A percentile compares a stretch with the other conserved stretches of the same genome.
These are phyloP conservation scores for Prostheceraeus crozeri DNA, from an alignment of 2,888 invertebrate species.

Conservation along the genomic window DNA sequence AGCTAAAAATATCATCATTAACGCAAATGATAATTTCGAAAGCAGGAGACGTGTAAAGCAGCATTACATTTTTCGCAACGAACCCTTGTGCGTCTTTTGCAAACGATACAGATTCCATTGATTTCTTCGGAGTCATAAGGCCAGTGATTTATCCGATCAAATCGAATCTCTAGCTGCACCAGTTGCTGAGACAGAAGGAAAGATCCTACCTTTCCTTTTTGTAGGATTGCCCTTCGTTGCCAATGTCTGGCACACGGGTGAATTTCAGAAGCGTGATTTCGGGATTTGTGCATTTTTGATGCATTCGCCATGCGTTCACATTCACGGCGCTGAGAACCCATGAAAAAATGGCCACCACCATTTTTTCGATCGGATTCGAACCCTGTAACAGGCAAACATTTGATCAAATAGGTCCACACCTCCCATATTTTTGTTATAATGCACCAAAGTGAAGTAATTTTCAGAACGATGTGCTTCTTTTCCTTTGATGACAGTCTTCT, in stretches of 20 bases:
- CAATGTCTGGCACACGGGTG: too few species aligned
- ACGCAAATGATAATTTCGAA: constrained; percentile 1
- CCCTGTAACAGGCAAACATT: constrained; percentile 8
- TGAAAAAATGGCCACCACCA: constrained; percentile 23
- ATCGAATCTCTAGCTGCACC: too few species aligned
- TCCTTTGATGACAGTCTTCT: constrained; percentile 13
- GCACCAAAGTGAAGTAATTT: constrained; percentile 13
- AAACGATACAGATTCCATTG: neutral
- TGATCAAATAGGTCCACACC: constrained; percentile 18
- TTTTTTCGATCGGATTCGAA: constrained; percentile 10
- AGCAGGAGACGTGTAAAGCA: constrained; percentile 17
- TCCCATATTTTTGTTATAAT: constrained; percentile 12
- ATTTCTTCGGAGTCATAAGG: constrained; percentile 4
- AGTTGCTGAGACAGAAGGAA: too few species aligned
- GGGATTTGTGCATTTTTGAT: too few species aligned
- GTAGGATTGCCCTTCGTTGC: too few species aligned
- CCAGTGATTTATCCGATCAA: constrained; percentile 20
- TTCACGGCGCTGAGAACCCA: constrained; percentile 2
- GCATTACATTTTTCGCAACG: constrained; percentile 21
- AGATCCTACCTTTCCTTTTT: too few species aligned
- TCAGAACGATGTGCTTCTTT: constrained; percentile 11
- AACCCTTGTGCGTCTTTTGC: constrained; percentile 14
- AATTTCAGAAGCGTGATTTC: too few species aligned
- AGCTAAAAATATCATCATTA: too few species aligned
- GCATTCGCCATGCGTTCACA: constrained; percentile 6